Evolutionary conservation across 1,140 invertebrate genomes (phyloP), one percentile per base, ranked within the genome.

Genomic region (Papilio polyxenes): DNA sequence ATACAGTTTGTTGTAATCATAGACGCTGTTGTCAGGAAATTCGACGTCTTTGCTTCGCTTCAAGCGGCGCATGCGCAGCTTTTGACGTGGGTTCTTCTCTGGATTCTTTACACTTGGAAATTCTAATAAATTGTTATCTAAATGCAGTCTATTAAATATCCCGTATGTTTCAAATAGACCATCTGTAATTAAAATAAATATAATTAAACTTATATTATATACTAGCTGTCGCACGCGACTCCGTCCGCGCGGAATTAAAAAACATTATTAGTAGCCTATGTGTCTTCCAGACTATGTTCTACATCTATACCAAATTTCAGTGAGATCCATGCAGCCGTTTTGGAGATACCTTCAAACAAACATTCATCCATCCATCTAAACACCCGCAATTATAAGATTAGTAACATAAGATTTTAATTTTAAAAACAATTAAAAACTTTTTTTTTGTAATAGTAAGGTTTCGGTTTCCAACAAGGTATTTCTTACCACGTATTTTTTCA

Each of bases 111-210:
- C 78, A 5, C 49, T 85, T 2, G 87, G 85, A 31, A 91, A 87
- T 15, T 92, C 90, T 40, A 92, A 83, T 23, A 93, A 80, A 77
- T 89, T 90, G 48, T 75, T 86, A 62, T 93, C 90, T 49, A 92
- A 62, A 77, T 92, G 92, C 3, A 93, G 53, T 84, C 91, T 93
- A 77, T 90, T 89, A 74, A 92, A 92, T 15, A 93, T 76, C 48
- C 88, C 91, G 77, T 93, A 93, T n/a, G 89, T 88, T 82, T 91
- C 90, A 51, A 92, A 79, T 7, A 93, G 80, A 23, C 87, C 90
- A 86, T 86, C 93, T 94, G 82, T 72, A 90, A 92, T 51, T 23
- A 78, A 23, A 53, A 82, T 82, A 72, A 13, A 20, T 56, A 69
- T 65, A 23, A 49, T 81, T 1, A 81, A 51, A 51, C 13, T 51